Evolutionary conservation across 2,888 invertebrate genomes (phyloP).

Genomic region (Ypsolopha sequella): DNA sequence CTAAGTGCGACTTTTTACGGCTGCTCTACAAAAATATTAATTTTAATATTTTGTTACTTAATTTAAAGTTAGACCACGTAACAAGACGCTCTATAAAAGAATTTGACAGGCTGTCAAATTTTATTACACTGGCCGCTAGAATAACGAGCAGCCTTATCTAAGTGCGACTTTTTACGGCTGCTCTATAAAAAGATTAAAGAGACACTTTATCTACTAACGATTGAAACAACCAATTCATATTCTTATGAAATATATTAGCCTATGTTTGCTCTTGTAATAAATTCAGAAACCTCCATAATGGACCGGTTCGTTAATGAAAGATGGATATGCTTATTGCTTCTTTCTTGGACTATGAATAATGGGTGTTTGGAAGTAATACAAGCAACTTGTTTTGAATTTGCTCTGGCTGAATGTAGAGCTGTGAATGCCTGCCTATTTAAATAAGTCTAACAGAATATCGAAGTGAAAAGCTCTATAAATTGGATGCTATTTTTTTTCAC

Average conservation of each 20-base stretch:
- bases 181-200: conserved; percentile 55
- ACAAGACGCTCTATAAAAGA: not conserved
- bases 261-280: conserved; percentile 44
- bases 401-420: too few relatives aligned
- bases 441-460: too few relatives aligned
- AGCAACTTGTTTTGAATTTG: too few relatives aligned
- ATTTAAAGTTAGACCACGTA: not conserved
- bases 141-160: conserved; percentile 29
- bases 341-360: conserved; percentile 62
- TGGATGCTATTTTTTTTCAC: too few relatives aligned
- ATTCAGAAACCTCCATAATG: conserved; percentile 42
- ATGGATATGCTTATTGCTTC: conserved; percentile 49
- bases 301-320: conserved; percentile 55
- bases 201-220: conserved; percentile 52
- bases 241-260: conserved; percentile 49
- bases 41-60: not conserved
- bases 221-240: conserved; percentile 53
- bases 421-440: too few relatives aligned
- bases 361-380: conserved; percentile 17
- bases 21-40: too few relatives aligned
- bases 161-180: conserved; percentile 40
- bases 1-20: conserved; percentile 40
- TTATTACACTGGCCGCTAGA: conserved; percentile 40
- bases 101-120: conserved; percentile 49
- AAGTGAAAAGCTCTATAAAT: too few relatives aligned